Conservation (phyloP, 2,797 vertebrate species). For the Enteromius paludinosus region DNA sequence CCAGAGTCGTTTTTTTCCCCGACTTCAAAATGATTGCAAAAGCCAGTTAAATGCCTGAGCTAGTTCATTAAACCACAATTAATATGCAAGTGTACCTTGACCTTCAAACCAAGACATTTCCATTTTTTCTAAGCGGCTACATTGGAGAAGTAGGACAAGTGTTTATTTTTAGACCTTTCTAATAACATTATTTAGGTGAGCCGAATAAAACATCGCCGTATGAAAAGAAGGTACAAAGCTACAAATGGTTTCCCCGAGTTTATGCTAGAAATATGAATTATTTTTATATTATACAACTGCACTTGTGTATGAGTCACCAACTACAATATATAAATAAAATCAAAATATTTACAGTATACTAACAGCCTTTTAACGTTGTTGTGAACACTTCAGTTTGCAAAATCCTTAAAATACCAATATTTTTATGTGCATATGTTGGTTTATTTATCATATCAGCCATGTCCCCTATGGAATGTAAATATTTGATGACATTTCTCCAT, state of each 20-base stretch:
- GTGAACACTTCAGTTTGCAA: neutral
- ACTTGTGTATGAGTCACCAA: neutral
- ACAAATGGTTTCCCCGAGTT: too few species aligned
- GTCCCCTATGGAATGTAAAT: slow-evolving; percentile 25
- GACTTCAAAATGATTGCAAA: slow-evolving; percentile 22
- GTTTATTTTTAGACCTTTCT: slow-evolving; percentile 3
- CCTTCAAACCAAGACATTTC: slow-evolving; percentile 34
- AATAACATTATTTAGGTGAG: neutral
- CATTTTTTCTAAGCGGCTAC: neutral
- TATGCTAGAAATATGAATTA: neutral
- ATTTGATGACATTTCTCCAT: neutral
- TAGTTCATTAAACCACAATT: slow-evolving; percentile 36
- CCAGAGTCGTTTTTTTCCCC: neutral
- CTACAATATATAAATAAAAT: neutral
- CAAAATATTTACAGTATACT: neutral
- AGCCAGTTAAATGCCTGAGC: slow-evolving; percentile 22
- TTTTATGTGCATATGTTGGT: slow-evolving; percentile 10
- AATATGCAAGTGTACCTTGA: slow-evolving; percentile 38
- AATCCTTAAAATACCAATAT: neutral
- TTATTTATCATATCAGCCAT: slow-evolving; percentile 21
- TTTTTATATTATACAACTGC: neutral
- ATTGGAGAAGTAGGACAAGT: neutral
- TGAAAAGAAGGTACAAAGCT: neutral
- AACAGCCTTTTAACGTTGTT: neutral
- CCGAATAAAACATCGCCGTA: neutral